Percentiles rank a stretch among this genome's conserved stretches.
Conservation (phyloP, 2,113 vertebrate species). For the Euleptes europaea region DNA sequence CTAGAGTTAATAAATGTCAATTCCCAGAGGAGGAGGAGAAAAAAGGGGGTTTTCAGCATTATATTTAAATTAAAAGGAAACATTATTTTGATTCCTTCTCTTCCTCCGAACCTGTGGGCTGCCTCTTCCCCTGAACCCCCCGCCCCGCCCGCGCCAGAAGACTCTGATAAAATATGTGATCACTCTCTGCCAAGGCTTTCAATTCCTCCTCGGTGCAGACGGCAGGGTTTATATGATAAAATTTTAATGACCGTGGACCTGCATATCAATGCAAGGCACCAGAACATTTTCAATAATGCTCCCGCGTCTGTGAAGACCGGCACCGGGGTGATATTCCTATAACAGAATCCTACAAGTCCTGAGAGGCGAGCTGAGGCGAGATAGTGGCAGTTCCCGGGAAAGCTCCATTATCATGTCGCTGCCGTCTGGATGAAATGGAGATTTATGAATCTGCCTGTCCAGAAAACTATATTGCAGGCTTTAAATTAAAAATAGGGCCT, state of each 20-base stretch:
- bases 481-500: constrained; percentile 74
- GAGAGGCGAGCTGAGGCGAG: constrained; percentile 52
- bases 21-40: constrained; percentile 33
- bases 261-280: constrained; percentile 67
- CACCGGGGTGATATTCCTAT: constrained; percentile 57
- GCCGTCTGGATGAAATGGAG: constrained; percentile 57
- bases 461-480: constrained; percentile 68
- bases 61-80: constrained; percentile 74
- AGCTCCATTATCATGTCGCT: constrained; percentile 67
- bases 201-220: constrained; percentile 69
- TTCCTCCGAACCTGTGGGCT: constrained; percentile 63
- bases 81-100: constrained; percentile 64
- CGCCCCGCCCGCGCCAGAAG: constrained; percentile 61
- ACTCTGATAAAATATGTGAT: constrained; percentile 74
- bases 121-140: not conserved
- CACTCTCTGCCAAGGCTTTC: constrained; percentile 67
- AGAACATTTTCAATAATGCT: constrained; percentile 68
- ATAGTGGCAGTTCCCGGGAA: constrained; percentile 63
- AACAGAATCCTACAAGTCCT: constrained; percentile 54
- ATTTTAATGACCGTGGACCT: constrained; percentile 76
- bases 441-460: constrained; percentile 74
- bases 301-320: constrained; percentile 57
- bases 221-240: constrained; percentile 74
- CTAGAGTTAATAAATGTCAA: constrained; percentile 69
- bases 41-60: constrained; percentile 45